Base-by-base conservation (phyloP, 1,140 invertebrate species). In the Orchestia grillus region DNA sequence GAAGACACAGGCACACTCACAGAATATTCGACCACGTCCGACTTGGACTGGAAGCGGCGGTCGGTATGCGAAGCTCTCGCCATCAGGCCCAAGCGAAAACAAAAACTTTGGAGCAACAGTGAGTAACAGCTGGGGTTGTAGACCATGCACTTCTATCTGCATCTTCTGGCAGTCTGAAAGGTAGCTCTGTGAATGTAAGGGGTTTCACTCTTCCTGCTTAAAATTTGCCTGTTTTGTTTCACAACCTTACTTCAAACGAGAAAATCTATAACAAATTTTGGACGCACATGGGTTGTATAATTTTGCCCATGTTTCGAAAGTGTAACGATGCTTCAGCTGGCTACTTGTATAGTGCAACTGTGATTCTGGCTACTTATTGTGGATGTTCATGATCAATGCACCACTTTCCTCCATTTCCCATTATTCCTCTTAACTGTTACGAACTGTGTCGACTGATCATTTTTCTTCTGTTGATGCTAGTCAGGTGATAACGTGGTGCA, bases 51-150 rank as follows among this genome's bases (percentile, higher is more conserved):
- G 92, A 94, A 47, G 44, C 43, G 44, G 11, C 41, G 44, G 44
- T 94, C 92, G 41, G 44, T 44, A 15, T 45, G 44, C 41, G 92
- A 94, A 47, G 92, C 92, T 8, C 44, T 94, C 43, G 92, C 92
- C 44, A 94, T 94, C 44, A 45, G 92, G 36, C 92, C 92, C 40
- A 94, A 94, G 36, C 41, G 92, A 44, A 94, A 94, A 40, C 92
- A 94, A 47, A 94, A 94, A 40, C 92, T 94, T 40, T 94, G 92
- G 92, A 94, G 44, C 40, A 94, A 94, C 92, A 94, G 92, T 94
- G 44, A 94, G 92, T 94, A 44, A 28, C 47, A 53, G 47, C 19
- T 53, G 6, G 19, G 47, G 6, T 53, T 53, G 19, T 53, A 53
- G 47, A 53, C 19, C 6, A 53, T 6, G 19, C 47, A 53, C 6